Base-by-base conservation (phyloP, 2,113 vertebrate genomes). In the Helogale parvula region DNA sequence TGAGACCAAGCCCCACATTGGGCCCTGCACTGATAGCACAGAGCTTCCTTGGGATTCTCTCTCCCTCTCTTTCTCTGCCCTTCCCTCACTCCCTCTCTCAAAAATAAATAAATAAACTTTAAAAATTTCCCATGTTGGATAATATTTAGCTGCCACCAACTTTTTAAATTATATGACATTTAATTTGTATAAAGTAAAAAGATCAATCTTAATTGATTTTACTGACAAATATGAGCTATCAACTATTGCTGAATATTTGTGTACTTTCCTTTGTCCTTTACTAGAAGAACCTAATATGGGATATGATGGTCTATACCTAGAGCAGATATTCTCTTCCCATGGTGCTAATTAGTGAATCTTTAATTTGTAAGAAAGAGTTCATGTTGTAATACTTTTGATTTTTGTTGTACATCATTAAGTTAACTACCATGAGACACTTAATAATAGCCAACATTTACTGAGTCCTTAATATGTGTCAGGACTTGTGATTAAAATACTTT, bases 101-200 rank as follows among this genome's bases (percentile, higher is more conserved):
- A 60, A 60, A 60, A 60, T 60, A 60, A 60, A 57, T 57, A 57
- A 57, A 60, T 23, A 60, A 60, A 60, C 57, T 92, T 89, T 7
- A 2, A 52, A 91, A 68, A 7, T 29, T 38, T 65, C 25, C 16
- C 23, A 81, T 92, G 54, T 76, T 90, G 95, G 2, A 82, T 33
- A 94, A 76, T 81, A 88, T 81, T 84, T 50, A 65, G 57, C 71
- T 92, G 8, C 38, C 29, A 90, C 10, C n/a, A 52, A 69, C 6
- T 33, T 94, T 81, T 90, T 16, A n/a, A 89, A 89, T 89, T 94
- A 71, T 52, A 23, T 93, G 15, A 85, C 41, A 4, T 93, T 92
- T 85, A 97, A 74, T 63, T 88, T 35, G 1, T 63, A 81, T 54
- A 93, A 96, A 95, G 23, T 83, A 84, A 92, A 97, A 95, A 83